These are phyloP conservation scores for Aspidoscelis tigris DNA, from an alignment of 2,113 vertebrate species.

Conservation along the genomic window DNA sequence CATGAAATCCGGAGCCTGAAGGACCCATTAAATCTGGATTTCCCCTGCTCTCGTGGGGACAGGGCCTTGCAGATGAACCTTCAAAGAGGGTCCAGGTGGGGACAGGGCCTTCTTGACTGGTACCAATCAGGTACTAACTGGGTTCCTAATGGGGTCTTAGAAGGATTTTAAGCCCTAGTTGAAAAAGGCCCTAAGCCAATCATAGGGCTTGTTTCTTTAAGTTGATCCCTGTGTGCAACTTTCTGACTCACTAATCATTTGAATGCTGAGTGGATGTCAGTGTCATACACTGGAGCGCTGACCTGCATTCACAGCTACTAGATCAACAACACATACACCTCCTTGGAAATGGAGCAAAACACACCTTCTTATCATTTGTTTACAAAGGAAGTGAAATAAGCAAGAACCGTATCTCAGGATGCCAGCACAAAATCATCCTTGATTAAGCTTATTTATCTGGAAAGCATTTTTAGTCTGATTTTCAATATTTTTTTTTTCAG, in stretches of 20 bases:
- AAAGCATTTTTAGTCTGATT: background rate
- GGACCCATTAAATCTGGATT: no score
- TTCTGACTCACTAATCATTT: background rate
- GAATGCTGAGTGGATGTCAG: background rate
- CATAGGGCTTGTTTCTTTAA: background rate
- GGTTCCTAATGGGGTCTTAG: no score
- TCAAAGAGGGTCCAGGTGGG: no score
- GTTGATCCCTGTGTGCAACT: background rate
- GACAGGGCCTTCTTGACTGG: no score
- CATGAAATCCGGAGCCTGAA: no score
- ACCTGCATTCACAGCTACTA: background rate
- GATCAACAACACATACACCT: background rate
- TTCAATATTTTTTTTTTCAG: background rate
- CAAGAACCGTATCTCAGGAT: background rate
- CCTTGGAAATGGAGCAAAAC: background rate
- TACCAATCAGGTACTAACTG: no score
- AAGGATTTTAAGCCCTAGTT: no score
- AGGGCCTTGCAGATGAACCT: no score
- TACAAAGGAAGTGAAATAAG: background rate
- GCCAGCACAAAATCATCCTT: background rate
- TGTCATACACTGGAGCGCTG: background rate
- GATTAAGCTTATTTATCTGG: background rate
- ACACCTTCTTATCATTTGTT: background rate
- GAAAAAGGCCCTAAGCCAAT: no score
- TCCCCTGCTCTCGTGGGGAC: no score